Base-by-base conservation (phyloP, 1,140 invertebrate species). In the Euura lappo region DNA sequence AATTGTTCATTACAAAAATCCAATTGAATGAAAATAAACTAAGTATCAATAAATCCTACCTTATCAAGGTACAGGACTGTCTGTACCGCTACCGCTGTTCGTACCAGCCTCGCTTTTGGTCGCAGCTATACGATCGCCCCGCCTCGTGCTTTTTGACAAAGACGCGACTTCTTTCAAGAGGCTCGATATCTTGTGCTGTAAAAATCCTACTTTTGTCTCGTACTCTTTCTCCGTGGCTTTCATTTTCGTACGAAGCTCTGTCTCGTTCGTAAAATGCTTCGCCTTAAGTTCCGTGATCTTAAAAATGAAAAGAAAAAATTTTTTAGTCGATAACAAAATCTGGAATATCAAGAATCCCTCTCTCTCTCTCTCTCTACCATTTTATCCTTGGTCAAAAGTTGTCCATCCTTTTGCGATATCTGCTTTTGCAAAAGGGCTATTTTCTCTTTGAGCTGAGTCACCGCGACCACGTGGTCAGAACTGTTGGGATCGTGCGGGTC, bases 271-370 rank as follows among this genome's bases (percentile, higher is more conserved):
- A 82, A 96, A 96, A 81, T 97, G 94, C 84, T 95, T 93, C 7
- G 97, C 96, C 88, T 98, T 98, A 72, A 98, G 84, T 84, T 98
- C 97, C 4, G 95, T 97, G 76, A 98, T 96, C 96, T 98, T 28
- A 28, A 28, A 28, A 28, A 83, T 2, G 85, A 87, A 75, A 74
- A 77, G 76, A 69, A 72, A 28, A 28, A 28, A 28, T 28, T 28
- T 28, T 0, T 28, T 1, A 28, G 28, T 28, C 28, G 28, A 28
- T 28, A n/a, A n/a, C 28, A 28, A 28, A 28, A 28, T 28, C 28
- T 28, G 28, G 28, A 28, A 28, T 28, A 51, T 5, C 64, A 11
- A 28, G 71, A 28, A 28, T 1, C 28, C 1, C 28, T 28, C 28
- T 28, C 28, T 28, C 28, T 28, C 28, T 28, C 28, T 28, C 76